These are phyloP conservation scores for Aldrovandia affinis DNA, from an alignment of 2,797 vertebrate genomes.

Conservation along the genomic window DNA sequence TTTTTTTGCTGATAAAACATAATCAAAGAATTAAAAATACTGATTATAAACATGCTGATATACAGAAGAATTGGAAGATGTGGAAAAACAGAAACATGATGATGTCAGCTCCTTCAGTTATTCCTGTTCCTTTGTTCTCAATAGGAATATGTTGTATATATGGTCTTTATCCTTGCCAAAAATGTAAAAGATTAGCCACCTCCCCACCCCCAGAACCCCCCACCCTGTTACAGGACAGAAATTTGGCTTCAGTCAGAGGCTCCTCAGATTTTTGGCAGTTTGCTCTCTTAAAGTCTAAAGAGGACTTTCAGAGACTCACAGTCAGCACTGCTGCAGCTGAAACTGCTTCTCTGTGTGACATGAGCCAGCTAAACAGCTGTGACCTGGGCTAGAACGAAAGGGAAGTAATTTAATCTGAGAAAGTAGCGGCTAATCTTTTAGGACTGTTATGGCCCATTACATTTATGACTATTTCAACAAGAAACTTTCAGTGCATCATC, in stretches of 20 bases:
- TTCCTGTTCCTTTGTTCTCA: neutral
- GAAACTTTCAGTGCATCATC: neutral
- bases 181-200: neutral
- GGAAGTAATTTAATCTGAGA: constrained; percentile 10
- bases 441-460: constrained; percentile 3
- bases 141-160: neutral
- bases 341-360: neutral
- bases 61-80: neutral
- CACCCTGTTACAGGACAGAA: neutral
- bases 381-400: neutral
- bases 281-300: neutral
- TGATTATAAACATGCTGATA: no score
- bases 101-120: neutral
- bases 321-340: neutral
- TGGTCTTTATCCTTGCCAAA: neutral
- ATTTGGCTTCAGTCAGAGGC: neutral
- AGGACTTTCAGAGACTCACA: neutral
- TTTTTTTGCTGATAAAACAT: no score
- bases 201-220: neutral
- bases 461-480: neutral
- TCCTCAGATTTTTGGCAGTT: neutral
- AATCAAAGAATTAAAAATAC: no score
- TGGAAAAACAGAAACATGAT: neutral
- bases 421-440: neutral
- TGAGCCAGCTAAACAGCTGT: neutral